phyloP scores from a whole-genome alignment of 2,888 invertebrate genomes.

The Volucella inanis region DNA sequence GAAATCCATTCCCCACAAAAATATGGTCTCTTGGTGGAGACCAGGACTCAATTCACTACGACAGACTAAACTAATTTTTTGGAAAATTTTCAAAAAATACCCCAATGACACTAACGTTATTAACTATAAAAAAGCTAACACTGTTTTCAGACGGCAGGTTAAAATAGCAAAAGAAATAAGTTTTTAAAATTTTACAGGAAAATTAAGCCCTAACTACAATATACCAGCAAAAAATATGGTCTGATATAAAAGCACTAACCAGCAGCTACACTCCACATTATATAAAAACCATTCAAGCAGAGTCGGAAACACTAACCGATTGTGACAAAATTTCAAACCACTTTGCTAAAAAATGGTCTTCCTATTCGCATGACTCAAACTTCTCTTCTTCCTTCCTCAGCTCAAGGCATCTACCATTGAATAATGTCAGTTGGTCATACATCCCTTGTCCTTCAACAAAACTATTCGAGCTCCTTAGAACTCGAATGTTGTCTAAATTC shows the following conservation, averaged over 20 bases:
- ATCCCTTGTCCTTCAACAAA: not conserved
- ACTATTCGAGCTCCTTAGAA: conserved; percentile 2
- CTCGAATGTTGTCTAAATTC: not conserved
- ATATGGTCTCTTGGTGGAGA: too few relatives aligned
- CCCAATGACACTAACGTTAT: not conserved
- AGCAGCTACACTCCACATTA: not conserved
- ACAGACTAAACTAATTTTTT: too few relatives aligned
- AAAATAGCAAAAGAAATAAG: conserved; percentile 8
- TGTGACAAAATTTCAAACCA: not conserved
- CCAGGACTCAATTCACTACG: too few relatives aligned
- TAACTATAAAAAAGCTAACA: not conserved
- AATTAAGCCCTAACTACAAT: conserved; percentile 14
- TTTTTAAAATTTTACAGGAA: conserved; percentile 33
- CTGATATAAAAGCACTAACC: conserved; percentile 20
- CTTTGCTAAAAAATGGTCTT: conserved; percentile 4
- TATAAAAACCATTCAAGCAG: not conserved
- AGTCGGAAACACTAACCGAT: not conserved
- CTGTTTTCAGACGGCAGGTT: conserved; percentile 1
- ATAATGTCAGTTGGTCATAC: not conserved
- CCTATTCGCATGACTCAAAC: not conserved
- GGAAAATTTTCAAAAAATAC: conserved; percentile 7
- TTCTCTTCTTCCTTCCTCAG: conserved; percentile 2
- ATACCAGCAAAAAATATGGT: conserved; percentile 6
- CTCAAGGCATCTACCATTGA: too few relatives aligned
- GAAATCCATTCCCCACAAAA: too few relatives aligned